Base-by-base conservation (phyloP, 1,140 invertebrate species). In the Chironomus striatipennis region DNA sequence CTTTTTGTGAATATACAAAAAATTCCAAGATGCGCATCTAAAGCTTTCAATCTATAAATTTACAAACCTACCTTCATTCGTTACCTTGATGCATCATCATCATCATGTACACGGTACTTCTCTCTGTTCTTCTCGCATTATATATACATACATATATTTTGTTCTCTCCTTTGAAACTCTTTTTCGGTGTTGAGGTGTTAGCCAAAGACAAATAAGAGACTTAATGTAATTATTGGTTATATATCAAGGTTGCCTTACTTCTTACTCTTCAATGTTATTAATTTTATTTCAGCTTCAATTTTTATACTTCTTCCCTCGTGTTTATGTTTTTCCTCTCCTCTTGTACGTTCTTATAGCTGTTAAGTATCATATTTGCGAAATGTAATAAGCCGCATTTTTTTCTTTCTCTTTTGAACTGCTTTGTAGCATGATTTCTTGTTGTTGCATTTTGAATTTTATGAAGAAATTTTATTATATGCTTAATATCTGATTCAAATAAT, bases 181-280 rank as follows among this genome's bases (percentile, higher is more conserved):
- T 67, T 70, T 70, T 70, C 65, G 20, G 65, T 70, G 65, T 70
- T 70, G 65, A 70, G 65, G 65, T 70, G 65, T 70, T 70, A 70
- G 65, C 65, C 18, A 18, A 70, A 70, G 65, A 70, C 65, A 70
- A 70, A 70, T 70, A 70, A 70, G 65, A 70, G 65, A 20, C 65
- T 57, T 70, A 70, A 70, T 70, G 65, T 70, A 70, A 70, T 70
- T 70, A 70, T 70, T 70, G 65, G 65, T 70, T 70, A 70, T 70
- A 70, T 70, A 70, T 70, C 65, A 70, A 70, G 65, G 65, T 21
- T 70, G 64, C 64, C 7, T 20, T 17, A 9, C n/a, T 70, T 70
- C 20, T 12, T n/a, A n/a, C 47, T 70, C 20, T 70, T 70, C 65
- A 21, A 70, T 70, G 65, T 70, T 70, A 70, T 70, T 70, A 70